Evolutionary conservation across 1,140 invertebrate species (phyloP), one percentile per base, ranked within the genome.

Genomic region (Papilio polyxenes): DNA sequence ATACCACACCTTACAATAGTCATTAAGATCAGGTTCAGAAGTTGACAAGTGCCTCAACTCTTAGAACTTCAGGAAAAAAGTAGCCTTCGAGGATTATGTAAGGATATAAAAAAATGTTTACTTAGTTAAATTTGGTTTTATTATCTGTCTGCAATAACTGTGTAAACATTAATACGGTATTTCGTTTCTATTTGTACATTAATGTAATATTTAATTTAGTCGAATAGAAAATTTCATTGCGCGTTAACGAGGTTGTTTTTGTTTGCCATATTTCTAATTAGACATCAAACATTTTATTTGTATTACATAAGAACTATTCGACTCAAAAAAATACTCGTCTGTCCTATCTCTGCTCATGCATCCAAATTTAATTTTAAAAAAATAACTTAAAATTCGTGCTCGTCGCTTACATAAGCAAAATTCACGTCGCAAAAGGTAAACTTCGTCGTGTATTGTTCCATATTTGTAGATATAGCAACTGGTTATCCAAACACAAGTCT

Each of bases 401-500:
- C 20, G 3, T 44, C 37, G 15, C n/a, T 75, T 75, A 4, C 37
- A 44, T 17, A 10, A 31, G 62, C 44, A 75, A 44, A 75, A 75
- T 40, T 44, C 44, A 75, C 72, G 72, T 75, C 40, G n/a, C n/a
- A 75, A 75, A 75, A 49, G 75, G 48, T 75, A 49, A 75, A 75
- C 48, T 51, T 48, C 51, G 40, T 65, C 62, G 62, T 65, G 7
- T 75, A 75, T 75, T 75, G 48, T 75, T 75, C 75, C 75, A 48
- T 75, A 48, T 49, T 23, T 51, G 75, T 15, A 49, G 75, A 51
- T 75, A 51, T 51, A 37, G 74, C 75, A 51, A 49, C 75, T 75
- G 75, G 75, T 75, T 75, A 51, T 49, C 48, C 75, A 75, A 75
- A 75, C 75, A 75, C 48, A 75, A 48, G n/a, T 23, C 62, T 72